These are phyloP conservation scores for Periplaneta americana DNA, from an alignment of 1,140 invertebrate genomes.

Conservation along the genomic window DNA sequence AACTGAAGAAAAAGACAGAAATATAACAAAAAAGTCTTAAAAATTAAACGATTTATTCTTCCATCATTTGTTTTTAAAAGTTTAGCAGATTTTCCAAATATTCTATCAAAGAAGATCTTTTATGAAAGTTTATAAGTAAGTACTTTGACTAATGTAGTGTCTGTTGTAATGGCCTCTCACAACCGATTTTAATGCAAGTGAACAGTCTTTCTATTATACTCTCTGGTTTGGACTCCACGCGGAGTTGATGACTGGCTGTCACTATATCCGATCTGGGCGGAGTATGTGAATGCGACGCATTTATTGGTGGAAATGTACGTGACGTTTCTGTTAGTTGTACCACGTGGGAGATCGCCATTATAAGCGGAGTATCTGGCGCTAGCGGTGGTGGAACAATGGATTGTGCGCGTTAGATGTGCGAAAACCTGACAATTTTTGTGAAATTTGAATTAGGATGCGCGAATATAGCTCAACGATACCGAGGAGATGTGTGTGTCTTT, in stretches of 20 bases:
- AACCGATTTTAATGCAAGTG: neutral
- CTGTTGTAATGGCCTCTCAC: neutral
- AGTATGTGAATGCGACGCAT: neutral
- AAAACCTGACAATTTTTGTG: constrained; percentile 19
- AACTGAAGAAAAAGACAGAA: too few relatives aligned
- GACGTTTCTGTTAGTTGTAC: constrained; percentile 18
- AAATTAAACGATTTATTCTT: too few relatives aligned
- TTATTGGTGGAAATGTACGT: constrained; percentile 18
- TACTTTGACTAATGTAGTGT: neutral
- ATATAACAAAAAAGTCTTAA: too few relatives aligned
- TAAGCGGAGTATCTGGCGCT: constrained; percentile 19
- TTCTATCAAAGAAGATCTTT: too few relatives aligned
- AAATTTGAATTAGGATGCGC: constrained; percentile 22
- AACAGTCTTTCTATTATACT: neutral
- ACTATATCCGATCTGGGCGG: constrained; percentile 10
- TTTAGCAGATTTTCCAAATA: too few relatives aligned
- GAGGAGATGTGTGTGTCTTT: constrained; percentile 12
- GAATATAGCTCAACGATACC: constrained; percentile 5
- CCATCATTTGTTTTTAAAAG: too few relatives aligned
- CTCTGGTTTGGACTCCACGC: constrained; percentile 18
- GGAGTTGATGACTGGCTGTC: constrained; percentile 18
- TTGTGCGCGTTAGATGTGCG: constrained; percentile 23
- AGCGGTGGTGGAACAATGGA: constrained; percentile 21
- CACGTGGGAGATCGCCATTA: constrained; percentile 24
- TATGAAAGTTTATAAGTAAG: too few relatives aligned